Base-by-base conservation (phyloP, 1,140 invertebrate species). In the Lepidurus arcticus region DNA sequence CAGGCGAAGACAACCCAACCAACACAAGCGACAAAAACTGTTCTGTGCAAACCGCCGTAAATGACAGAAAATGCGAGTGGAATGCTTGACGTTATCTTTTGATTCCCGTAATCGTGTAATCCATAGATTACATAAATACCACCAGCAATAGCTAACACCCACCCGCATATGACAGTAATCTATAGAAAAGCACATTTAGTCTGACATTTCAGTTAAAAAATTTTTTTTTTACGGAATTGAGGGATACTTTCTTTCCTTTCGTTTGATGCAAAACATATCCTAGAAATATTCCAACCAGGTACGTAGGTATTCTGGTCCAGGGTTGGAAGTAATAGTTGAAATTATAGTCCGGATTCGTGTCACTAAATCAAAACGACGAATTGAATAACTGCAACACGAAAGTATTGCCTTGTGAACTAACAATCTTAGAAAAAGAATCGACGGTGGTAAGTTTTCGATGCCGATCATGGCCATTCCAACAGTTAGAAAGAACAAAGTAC, bases 1-100 rank as follows among this genome's bases (percentile, higher is more conserved):
- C 88, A 89, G 4, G 86, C 87, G 80, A 88, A 87, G 1, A 85
- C 82, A 8, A 88, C 80, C 88, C 88, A 88, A 4, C 82, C 83
- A 5, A 89, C 45, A 9, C 83, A 81, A 4, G 87, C 7, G 11
- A 84, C 82, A 84, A 86, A 88, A 2, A 84, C 80, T 26, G 82
- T 82, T 75, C 86, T 79, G 9, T 84, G 84, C n/a, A 85, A 80
- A 8, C 85, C 81, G 43, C 83, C 83, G 80, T 88, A 89, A 7
- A 86, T 75, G 53, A 78, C 21, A 9, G 53, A 73, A 74, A 78
- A 86, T 80, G 89, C 86, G 4, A 90, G 86, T 76, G 88, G 89
- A 74, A 94, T 85, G 16, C 45, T 47, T 11, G 45, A 47, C 81
- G 91, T 89, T 11, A 90, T 88, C 10, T 47, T 47, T 5, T 1